Conservation (phyloP, 2,113 vertebrate species). For the Clarias gariepinus region DNA sequence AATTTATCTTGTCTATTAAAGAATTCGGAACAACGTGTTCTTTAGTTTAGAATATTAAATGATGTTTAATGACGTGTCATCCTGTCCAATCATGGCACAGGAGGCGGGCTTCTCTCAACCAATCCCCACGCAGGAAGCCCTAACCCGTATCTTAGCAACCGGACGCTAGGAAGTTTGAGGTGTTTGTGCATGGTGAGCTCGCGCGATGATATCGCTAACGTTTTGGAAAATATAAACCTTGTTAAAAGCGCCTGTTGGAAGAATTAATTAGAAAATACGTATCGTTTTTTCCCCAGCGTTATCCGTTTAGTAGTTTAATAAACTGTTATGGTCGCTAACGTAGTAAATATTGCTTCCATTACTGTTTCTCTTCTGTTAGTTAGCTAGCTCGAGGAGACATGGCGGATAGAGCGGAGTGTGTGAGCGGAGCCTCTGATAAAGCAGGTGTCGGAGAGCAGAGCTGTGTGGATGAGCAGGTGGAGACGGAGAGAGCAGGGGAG, state of each 20-base stretch:
- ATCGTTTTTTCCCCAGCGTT: not conserved
- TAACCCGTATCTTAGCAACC: slow-evolving; percentile 68
- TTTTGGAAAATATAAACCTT: not conserved
- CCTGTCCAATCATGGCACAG: not conserved
- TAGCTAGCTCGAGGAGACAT: slow-evolving; percentile 27
- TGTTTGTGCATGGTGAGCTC: not conserved
- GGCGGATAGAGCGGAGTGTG: slow-evolving; percentile 18
- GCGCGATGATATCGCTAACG: not conserved
- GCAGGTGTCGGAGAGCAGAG: not conserved
- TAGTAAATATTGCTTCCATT: not conserved
- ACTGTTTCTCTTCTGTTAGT: not conserved
- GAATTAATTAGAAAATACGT: not conserved
- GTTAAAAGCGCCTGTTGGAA: not conserved
- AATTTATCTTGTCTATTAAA: too few relatives aligned
- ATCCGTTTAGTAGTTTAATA: not conserved
- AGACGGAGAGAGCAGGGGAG: not conserved
- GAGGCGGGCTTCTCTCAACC: not conserved
- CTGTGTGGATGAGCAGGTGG: slow-evolving; percentile 21
- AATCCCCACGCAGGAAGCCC: not conserved
- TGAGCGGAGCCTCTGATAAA: not conserved
- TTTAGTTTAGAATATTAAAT: too few relatives aligned
- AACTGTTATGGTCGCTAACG: not conserved
- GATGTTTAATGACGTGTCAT: not conserved
- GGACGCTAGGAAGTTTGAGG: slow-evolving; percentile 25
- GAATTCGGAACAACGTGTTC: too few relatives aligned